These are phyloP conservation scores for Okamejei kenojei DNA, from an alignment of 2,797 vertebrate species.

Conservation along the genomic window DNA sequence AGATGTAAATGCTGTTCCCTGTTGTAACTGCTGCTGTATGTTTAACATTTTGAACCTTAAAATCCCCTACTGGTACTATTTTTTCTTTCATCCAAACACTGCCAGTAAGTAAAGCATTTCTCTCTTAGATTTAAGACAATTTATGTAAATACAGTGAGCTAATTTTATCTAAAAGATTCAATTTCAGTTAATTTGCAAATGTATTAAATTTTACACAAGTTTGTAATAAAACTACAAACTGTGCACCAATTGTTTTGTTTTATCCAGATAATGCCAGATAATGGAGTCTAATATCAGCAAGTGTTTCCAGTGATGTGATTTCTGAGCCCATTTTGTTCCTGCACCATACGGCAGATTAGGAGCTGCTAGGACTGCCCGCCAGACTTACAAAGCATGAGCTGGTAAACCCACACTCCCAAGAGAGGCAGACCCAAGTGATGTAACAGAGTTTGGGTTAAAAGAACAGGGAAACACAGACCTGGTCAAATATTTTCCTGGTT, in stretches of 20 bases:
- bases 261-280: background rate
- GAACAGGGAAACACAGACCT: too few species aligned
- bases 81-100: background rate
- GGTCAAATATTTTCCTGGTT: too few species aligned
- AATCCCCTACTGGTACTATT: background rate
- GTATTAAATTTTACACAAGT: constrained; percentile 34
- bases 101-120: background rate
- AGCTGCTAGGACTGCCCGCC: too few species aligned
- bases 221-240: constrained; percentile 36
- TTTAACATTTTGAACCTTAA: background rate
- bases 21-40: constrained; percentile 3
- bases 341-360: background rate
- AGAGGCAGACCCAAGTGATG: background rate
- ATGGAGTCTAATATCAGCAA: background rate
- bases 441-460: too few species aligned
- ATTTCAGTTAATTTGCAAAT: background rate
- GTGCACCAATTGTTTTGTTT: background rate
- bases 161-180: constrained; percentile 18
- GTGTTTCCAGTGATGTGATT: background rate
- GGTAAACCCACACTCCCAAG: background rate
- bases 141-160: constrained; percentile 9
- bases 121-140: background rate
- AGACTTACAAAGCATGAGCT: too few species aligned
- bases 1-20: background rate
- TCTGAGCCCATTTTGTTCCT: background rate